phyloP scores from a whole-genome alignment of 2,797 vertebrate species.

The Erithacus rubecula region DNA sequence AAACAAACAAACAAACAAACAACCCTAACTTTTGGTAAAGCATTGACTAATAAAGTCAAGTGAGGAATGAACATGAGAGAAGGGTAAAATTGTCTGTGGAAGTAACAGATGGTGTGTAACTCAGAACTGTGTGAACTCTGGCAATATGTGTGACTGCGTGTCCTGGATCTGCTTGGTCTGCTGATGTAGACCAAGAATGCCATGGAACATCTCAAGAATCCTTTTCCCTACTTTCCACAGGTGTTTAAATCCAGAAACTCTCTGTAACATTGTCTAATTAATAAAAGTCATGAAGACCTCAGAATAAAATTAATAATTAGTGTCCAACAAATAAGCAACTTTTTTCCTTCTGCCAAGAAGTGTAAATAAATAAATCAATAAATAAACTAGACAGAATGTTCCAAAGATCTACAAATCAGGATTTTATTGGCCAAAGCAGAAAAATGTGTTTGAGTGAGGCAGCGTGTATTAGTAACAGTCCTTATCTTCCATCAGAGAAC shows the following conservation, averaged over 20 bases:
- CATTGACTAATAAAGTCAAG: neutral
- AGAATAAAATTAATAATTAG: neutral
- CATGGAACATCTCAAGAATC: neutral
- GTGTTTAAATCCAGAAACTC: constrained; percentile 1
- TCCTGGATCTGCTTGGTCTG: neutral
- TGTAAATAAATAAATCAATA: constrained; percentile 24
- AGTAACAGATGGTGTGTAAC: neutral
- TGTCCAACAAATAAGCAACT: neutral
- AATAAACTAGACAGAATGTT: constrained; percentile 24
- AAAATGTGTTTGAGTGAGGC: constrained; percentile 15
- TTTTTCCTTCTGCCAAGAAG: neutral
- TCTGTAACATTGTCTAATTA: neutral
- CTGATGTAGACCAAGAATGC: neutral
- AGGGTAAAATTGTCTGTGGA: neutral
- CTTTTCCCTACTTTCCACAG: neutral
- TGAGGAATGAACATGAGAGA: neutral
- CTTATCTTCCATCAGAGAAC: constrained; percentile 57
- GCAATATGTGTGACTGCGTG: neutral
- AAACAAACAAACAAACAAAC: neutral
- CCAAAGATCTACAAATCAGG: constrained; percentile 7
- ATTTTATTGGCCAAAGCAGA: constrained; percentile 4
- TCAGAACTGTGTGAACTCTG: neutral
- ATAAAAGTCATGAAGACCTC: neutral
- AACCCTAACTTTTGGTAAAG: neutral
- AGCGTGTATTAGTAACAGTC: neutral